These are phyloP conservation scores for Aphelenchoides fujianensis DNA, from an alignment of 1,140 invertebrate species.

Conservation along the genomic window DNA sequence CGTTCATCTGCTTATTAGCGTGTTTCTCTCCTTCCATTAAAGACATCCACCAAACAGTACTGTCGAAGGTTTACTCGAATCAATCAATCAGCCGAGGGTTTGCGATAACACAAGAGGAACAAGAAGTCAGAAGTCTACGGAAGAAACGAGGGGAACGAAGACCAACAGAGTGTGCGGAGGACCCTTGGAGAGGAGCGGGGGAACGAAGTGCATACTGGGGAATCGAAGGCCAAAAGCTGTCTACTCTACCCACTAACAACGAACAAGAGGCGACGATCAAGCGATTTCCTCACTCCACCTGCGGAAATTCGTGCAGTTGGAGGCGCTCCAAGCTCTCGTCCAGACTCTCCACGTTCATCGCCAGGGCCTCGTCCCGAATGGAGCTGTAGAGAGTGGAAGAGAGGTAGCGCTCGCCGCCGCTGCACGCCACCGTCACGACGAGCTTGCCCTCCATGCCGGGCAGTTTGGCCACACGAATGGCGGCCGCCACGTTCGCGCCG, in stretches of 20 bases:
- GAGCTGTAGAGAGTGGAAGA: constrained; percentile 52
- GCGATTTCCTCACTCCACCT: constrained; percentile 29
- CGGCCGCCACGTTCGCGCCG: constrained; percentile 57
- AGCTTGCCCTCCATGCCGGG: constrained; percentile 55
- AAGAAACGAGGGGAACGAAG: too few relatives aligned
- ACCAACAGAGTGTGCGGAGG: too few relatives aligned
- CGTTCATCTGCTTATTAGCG: too few relatives aligned
- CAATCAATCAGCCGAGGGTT: not conserved
- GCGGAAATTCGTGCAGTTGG: constrained; percentile 47
- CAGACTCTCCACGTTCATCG: constrained; percentile 45
- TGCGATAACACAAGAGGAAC: not conserved
- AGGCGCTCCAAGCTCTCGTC: constrained; percentile 53
- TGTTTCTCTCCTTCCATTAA: too few relatives aligned
- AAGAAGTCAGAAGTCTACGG: too few relatives aligned
- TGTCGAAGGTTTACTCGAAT: too few relatives aligned
- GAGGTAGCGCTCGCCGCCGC: constrained; percentile 59
- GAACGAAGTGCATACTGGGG: too few relatives aligned
- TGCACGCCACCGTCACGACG: constrained; percentile 59
- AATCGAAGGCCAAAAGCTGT: not conserved
- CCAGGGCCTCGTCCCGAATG: constrained; percentile 50
- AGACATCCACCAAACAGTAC: too few relatives aligned
- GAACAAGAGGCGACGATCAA: too few relatives aligned
- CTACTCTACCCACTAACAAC: too few relatives aligned
- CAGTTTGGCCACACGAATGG: constrained; percentile 44
- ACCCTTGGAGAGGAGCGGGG: too few relatives aligned